A percentile compares a stretch with the other conserved stretches of the same genome.
These are phyloP conservation scores for Probosciger aterrimus DNA, from an alignment of 2,113 vertebrate genomes.

Conservation along the genomic window DNA sequence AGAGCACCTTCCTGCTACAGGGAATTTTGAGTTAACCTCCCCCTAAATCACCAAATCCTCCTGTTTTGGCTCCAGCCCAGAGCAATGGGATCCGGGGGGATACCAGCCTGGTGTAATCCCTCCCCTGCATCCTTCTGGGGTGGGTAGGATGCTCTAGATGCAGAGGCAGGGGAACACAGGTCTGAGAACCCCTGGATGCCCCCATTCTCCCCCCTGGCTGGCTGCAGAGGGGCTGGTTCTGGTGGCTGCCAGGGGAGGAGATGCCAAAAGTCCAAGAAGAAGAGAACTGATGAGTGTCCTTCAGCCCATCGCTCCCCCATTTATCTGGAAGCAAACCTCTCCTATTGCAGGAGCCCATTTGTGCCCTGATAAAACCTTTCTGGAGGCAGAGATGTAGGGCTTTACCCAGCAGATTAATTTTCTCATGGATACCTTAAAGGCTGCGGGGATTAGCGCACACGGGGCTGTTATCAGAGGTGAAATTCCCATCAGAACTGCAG, in stretches of 20 bases:
- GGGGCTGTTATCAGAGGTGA: slow-evolving; percentile 1
- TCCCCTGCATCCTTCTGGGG: background rate
- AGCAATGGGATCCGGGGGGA: fast-evolving
- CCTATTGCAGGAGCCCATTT: background rate
- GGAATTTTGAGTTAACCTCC: background rate
- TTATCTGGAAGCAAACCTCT: background rate
- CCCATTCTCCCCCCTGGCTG: fast-evolving
- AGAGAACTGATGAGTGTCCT: background rate
- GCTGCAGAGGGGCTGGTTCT: background rate
- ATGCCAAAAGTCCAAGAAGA: background rate
- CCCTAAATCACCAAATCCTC: background rate
- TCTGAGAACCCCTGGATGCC: background rate
- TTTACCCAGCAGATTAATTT: slow-evolving; percentile 3
- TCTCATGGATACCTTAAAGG: background rate
- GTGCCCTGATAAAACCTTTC: background rate
- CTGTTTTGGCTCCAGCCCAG: background rate
- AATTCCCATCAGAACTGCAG: slow-evolving; percentile 40
- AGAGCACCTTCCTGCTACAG: fast-evolving
- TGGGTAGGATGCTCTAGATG: background rate
- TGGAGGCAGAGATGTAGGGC: fast-evolving
- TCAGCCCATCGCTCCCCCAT: background rate
- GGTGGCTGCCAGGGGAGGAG: fast-evolving
- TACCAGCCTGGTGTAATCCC: background rate
- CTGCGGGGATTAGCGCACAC: background rate
- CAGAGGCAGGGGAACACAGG: background rate